A percentile compares a stretch with the other conserved stretches of the same genome.
These are phyloP conservation scores for Agrotis clavis DNA, from an alignment of 2,888 invertebrate genomes.

Conservation along the genomic window DNA sequence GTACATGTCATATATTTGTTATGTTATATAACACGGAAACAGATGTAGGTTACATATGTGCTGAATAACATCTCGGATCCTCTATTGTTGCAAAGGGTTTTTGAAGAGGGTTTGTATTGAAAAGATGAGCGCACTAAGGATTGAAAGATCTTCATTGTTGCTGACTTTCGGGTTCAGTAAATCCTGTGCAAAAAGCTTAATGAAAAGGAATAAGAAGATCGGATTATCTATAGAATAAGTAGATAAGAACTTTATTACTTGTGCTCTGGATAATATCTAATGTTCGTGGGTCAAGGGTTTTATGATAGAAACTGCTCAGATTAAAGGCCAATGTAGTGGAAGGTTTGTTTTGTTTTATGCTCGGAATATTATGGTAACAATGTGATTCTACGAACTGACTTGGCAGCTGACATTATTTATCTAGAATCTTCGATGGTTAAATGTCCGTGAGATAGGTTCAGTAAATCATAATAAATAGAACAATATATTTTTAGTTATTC, in stretches of 20 bases:
- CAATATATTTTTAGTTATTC: not conserved
- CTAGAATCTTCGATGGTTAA: not conserved
- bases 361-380: not conserved
- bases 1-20: slow-evolving; percentile 46
- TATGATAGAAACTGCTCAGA: slow-evolving; percentile 18
- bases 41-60: slow-evolving; percentile 63
- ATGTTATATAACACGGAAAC: slow-evolving; percentile 58
- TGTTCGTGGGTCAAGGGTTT: slow-evolving; percentile 30
- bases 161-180: slow-evolving; percentile 61
- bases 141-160: slow-evolving; percentile 58
- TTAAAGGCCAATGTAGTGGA: slow-evolving; percentile 8
- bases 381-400: not conserved
- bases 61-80: slow-evolving; percentile 60
- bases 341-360: slow-evolving; percentile 10
- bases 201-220: slow-evolving; percentile 58
- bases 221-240: slow-evolving; percentile 43
- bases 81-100: slow-evolving; percentile 60
- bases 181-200: slow-evolving; percentile 49
- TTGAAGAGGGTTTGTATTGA: slow-evolving; percentile 63
- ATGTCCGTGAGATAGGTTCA: not conserved
- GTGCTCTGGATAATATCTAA: slow-evolving; percentile 25
- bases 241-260: slow-evolving; percentile 44
- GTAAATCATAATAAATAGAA: not conserved
- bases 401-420: not conserved
- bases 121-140: slow-evolving; percentile 59